Percentiles rank a stretch among this genome's conserved stretches.
These are phyloP conservation scores for Muscicapa striata DNA, from an alignment of 2,797 vertebrate species.

Conservation along the genomic window DNA sequence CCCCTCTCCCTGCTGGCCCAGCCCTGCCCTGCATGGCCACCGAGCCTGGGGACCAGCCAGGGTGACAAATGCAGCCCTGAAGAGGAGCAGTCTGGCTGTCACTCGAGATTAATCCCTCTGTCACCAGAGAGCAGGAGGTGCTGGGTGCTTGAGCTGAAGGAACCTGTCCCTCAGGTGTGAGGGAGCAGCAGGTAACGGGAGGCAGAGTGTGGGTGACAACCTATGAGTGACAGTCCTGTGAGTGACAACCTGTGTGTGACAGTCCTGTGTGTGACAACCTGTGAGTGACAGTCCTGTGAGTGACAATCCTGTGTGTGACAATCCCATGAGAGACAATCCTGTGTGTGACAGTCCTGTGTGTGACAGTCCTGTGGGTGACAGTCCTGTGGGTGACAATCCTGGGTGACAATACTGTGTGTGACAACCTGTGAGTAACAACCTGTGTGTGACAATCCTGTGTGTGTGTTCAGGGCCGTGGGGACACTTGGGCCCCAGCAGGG, in stretches of 20 bases:
- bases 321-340: too few relatives aligned
- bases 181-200: background rate
- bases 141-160: background rate
- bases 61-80: background rate
- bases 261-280: too few relatives aligned
- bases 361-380: too few relatives aligned
- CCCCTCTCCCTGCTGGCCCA: background rate
- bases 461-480: fast-evolving
- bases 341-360: too few relatives aligned
- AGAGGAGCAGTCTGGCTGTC: background rate
- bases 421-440: fast-evolving
- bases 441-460: too few relatives aligned
- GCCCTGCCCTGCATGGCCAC: background rate
- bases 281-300: too few relatives aligned
- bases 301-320: too few relatives aligned
- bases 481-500: background rate
- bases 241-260: too few relatives aligned
- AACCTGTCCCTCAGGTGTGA: background rate
- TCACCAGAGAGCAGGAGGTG: slow-evolving; percentile 1
- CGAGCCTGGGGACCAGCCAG: background rate
- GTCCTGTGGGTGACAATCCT: background rate
- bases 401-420: fast-evolving
- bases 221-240: background rate
- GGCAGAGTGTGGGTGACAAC: fast-evolving
- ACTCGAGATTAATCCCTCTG: background rate